Percentiles rank a stretch among this genome's conserved stretches.
Conservation (phyloP, 2,888 invertebrate genomes). For the Teleiodes luculella region DNA sequence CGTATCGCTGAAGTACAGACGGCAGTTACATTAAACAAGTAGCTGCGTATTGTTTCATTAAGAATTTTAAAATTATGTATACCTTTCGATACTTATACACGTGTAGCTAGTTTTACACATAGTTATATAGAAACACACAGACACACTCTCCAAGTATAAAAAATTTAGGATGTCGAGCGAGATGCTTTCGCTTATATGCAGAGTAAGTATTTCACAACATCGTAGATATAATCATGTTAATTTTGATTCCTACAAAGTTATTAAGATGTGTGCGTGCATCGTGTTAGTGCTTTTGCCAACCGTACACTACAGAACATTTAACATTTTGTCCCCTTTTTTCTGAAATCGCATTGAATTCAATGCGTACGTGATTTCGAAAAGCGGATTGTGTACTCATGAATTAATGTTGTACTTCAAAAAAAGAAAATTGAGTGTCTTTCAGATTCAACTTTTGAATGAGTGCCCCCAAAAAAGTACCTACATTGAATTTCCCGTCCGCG, state of each 20-base stretch:
- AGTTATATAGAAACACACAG: too few species aligned
- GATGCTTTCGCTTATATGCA: too few species aligned
- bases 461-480: constrained; percentile 23
- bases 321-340: too few species aligned
- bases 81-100: too few species aligned
- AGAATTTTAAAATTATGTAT: too few species aligned
- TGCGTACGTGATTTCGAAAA: constrained; percentile 50
- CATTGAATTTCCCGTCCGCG: constrained; percentile 25
- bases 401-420: constrained; percentile 12
- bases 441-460: constrained; percentile 25
- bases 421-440: constrained; percentile 13
- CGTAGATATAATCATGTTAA: too few species aligned
- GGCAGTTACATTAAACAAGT: not conserved
- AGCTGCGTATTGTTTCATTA: not conserved
- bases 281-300: constrained; percentile 26
- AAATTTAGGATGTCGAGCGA: too few species aligned
- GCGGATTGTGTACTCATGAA: constrained; percentile 29
- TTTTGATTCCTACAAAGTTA: too few species aligned
- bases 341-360: constrained; percentile 56
- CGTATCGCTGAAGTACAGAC: not conserved
- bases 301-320: constrained; percentile 24
- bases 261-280: too few species aligned
- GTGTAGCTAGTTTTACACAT: too few species aligned
- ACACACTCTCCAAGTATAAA: too few species aligned
- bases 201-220: too few species aligned